Percentiles rank a stretch among this genome's conserved stretches.
phyloP scores from a whole-genome alignment of 2,888 invertebrate species.

The Trichogramma evanescens region DNA sequence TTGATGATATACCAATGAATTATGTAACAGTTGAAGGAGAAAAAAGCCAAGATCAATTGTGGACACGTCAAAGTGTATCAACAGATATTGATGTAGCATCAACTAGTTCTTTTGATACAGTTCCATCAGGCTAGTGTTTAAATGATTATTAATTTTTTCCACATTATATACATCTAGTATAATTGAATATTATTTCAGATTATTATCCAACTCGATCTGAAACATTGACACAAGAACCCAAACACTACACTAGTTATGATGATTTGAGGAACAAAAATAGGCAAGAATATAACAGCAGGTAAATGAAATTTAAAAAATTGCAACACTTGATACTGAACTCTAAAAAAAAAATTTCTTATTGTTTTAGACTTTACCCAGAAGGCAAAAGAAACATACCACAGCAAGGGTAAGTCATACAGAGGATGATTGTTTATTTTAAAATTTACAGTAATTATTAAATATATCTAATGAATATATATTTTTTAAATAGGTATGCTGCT shows the following conservation, averaged over 20 bases:
- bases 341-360: background rate
- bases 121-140: conserved; percentile 11
- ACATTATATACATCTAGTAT: background rate
- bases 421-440: background rate
- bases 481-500: background rate
- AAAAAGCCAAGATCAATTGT: background rate
- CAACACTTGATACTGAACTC: background rate
- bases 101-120: conserved; percentile 17
- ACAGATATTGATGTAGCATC: conserved; percentile 18
- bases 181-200: conserved; percentile 3
- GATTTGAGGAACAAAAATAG: conserved; percentile 23
- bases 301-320: background rate
- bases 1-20: background rate
- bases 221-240: background rate
- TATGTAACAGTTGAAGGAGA: background rate
- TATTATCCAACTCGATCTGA: conserved; percentile 3
- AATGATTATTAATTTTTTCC: background rate
- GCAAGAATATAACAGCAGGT: conserved; percentile 16
- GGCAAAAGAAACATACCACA: background rate
- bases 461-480: background rate
- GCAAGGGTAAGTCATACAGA: background rate
- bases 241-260: conserved; percentile 18
- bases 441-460: background rate
- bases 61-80: background rate
- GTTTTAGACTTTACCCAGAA: background rate